Evolutionary conservation across 2,113 vertebrate species (phyloP), one percentile per base, ranked within the genome.

Genomic region (Melanotaenia duboulayi): DNA sequence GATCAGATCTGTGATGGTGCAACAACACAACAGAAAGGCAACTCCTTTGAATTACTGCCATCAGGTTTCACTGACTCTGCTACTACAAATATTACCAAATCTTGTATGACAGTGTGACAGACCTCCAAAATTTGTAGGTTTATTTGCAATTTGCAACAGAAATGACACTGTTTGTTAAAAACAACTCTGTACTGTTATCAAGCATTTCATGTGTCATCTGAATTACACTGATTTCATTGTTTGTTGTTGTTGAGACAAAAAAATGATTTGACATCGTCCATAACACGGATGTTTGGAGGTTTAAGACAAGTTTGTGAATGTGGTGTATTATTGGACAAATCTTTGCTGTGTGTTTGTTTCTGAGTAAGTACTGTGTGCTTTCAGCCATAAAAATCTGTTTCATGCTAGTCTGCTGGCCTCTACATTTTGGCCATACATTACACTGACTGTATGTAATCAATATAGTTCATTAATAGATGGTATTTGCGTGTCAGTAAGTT

Each of bases 401-500:
- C 0, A 13, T 44, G 17, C 44, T 48, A 65, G 48, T 25, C 44
- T 56, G 5, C 13, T 40, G 65, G 24, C 22, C 50, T 22, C 11
- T 62, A 23, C n/a, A 42, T 76, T 78, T 62, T 24, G 19, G 14
- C 24, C 0, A 48, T 48, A 44, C 13, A 55, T 68, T 24, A 49
- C 1, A 3, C 14, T 51, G 19, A 76, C 7, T 81, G 62, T 60
- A 14, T 16, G 73, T 42, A n/a, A 11, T 63, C 17, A 24, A 35
- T 20, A 24, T 37, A 40, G 11, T 17, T 69, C 11, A 60, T 74
- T 50, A 54, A 24, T 20, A 24, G 35, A 73, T 16, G 22, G 52
- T 59, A 54, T 76, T 64, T 28, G 19, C 22, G 60, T 74, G 48
- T 84, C 55, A 40, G 67, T 73, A 52, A 22, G 46, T 78, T 67